Conservation (phyloP, 1,140 invertebrate genomes). For the Aradophagus sp. region DNA sequence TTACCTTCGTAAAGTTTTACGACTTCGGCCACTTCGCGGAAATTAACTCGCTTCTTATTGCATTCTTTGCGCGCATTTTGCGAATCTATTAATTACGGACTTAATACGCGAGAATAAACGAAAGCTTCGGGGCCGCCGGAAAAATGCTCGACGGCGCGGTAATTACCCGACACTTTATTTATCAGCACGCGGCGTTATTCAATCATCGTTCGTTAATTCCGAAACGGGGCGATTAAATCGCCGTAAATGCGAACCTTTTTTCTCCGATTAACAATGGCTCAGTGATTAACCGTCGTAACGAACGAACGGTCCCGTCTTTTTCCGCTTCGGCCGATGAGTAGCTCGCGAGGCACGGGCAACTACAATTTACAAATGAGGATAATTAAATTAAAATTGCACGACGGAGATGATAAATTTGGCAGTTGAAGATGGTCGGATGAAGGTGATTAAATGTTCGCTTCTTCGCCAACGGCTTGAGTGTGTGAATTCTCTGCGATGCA, state of each 20-base stretch:
- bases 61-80: conserved; percentile 32
- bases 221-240: conserved; percentile 17
- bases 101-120: conserved; percentile 35
- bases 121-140: conserved; percentile 3
- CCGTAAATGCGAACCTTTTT: conserved; percentile 13
- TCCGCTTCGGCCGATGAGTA: no score
- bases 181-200: conserved; percentile 17
- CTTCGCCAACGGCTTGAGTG: no score
- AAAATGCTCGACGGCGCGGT: conserved; percentile 19
- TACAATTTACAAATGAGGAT: no score
- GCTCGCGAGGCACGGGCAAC: no score
- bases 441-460: no score
- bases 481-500: no score
- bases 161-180: conserved; percentile 38
- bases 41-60: conserved; percentile 42
- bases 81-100: conserved; percentile 41
- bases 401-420: no score
- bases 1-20: conserved; percentile 41
- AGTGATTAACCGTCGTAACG: conserved; percentile 10
- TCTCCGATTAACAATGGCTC: background rate
- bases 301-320: background rate
- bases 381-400: no score
- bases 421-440: no score
- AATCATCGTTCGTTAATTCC: conserved; percentile 26
- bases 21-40: conserved; percentile 24